These are phyloP conservation scores for Empis livida DNA, from an alignment of 2,888 invertebrate species.

Conservation along the genomic window DNA sequence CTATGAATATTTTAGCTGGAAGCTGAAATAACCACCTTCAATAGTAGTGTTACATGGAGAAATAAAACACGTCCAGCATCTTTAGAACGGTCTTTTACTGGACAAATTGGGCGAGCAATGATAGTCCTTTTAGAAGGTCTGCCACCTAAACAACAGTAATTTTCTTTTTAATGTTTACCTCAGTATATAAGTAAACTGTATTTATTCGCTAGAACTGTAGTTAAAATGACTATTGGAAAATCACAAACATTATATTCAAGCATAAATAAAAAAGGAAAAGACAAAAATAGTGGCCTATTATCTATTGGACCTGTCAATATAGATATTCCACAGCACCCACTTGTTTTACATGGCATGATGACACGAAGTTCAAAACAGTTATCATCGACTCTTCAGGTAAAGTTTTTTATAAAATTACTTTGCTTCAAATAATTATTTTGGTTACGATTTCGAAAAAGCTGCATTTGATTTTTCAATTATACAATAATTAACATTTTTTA, in stretches of 20 bases:
- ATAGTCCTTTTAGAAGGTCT: conserved; percentile 84
- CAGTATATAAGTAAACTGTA: no score
- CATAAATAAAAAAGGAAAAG: conserved; percentile 57
- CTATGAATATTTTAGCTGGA: conserved; percentile 42
- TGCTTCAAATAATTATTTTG: no score
- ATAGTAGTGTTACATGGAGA: conserved; percentile 84
- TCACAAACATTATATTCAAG: conserved; percentile 87
- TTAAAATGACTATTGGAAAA: conserved; percentile 83
- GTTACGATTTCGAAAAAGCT: no score
- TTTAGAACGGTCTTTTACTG: conserved; percentile 66
- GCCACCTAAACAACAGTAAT: conserved; percentile 78
- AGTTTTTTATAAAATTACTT: background rate
- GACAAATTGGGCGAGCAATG: conserved; percentile 84
- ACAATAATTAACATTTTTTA: no score
- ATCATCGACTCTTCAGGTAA: conserved; percentile 77
- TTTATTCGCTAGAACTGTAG: conserved; percentile 92
- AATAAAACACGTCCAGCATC: conserved; percentile 62
- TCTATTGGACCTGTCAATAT: conserved; percentile 83
- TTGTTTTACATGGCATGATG: conserved; percentile 96
- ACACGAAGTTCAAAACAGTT: conserved; percentile 86
- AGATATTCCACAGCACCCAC: conserved; percentile 97
- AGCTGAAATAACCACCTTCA: conserved; percentile 83
- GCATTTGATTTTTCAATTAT: no score
- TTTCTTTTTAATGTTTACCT: conserved; percentile 6
- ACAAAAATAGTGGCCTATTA: conserved; percentile 67